Evolutionary conservation across 2,888 invertebrate species (phyloP).

Genomic region (Harpalus rubripes): DNA sequence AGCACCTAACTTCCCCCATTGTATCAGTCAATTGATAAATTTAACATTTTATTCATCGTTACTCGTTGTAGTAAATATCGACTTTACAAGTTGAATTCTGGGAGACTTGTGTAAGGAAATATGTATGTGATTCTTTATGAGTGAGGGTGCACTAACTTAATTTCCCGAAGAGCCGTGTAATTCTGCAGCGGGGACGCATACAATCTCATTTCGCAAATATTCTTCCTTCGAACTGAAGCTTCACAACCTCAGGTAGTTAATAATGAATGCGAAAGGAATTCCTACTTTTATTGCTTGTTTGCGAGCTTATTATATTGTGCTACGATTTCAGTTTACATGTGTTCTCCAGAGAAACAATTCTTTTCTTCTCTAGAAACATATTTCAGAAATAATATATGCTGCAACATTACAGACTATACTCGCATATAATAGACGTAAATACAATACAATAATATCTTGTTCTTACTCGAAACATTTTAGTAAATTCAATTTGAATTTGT

Average conservation of each 20-base stretch:
- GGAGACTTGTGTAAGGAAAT: neutral
- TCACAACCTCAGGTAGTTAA: constrained; percentile 6
- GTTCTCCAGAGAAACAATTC: constrained; percentile 1
- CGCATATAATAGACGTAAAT: neutral
- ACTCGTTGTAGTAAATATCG: no score
- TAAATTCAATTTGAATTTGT: no score
- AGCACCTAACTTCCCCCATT: no score
- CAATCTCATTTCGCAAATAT: neutral
- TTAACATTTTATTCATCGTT: no score
- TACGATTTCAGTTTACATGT: constrained; percentile 31
- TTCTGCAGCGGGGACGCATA: neutral
- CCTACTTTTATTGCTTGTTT: constrained; percentile 24
- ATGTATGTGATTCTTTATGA: neutral
- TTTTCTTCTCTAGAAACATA: neutral
- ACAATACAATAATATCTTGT: neutral
- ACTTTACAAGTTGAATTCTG: no score
- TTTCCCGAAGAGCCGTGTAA: neutral
- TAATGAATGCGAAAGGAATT: constrained; percentile 21
- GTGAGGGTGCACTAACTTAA: neutral
- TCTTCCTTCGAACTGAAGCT: neutral
- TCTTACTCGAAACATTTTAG: neutral
- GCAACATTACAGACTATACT: neutral
- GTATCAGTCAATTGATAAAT: no score
- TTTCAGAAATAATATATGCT: neutral
- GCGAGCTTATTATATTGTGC: constrained; percentile 12